These are phyloP conservation scores for Gobius niger DNA, from an alignment of 2,113 vertebrate species.

Conservation along the genomic window DNA sequence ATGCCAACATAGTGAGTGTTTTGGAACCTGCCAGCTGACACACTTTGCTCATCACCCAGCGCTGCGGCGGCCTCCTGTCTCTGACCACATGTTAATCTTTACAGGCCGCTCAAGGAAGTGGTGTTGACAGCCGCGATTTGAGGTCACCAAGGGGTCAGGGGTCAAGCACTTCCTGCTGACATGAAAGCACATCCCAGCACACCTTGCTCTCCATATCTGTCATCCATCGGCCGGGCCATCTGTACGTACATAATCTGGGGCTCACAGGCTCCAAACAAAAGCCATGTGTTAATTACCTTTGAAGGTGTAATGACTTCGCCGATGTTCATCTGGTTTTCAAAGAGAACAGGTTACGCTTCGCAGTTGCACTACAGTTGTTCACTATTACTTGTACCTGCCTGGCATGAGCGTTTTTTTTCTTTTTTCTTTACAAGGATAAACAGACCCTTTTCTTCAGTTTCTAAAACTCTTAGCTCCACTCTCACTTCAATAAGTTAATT, in stretches of 20 bases:
- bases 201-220: slow-evolving; percentile 76
- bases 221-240: slow-evolving; percentile 64
- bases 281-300: slow-evolving; percentile 82
- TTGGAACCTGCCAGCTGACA: slow-evolving; percentile 54
- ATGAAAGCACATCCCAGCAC: slow-evolving; percentile 77
- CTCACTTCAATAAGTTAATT: slow-evolving; percentile 53
- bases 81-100: slow-evolving; percentile 76
- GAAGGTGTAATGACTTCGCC: slow-evolving; percentile 78
- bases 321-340: slow-evolving; percentile 77
- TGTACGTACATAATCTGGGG: slow-evolving; percentile 77
- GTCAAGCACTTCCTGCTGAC: slow-evolving; percentile 78
- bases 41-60: slow-evolving; percentile 38
- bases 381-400: slow-evolving; percentile 52
- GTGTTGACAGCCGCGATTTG: slow-evolving; percentile 76
- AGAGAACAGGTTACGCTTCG: slow-evolving; percentile 69
- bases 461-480: slow-evolving; percentile 40
- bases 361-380: slow-evolving; percentile 62
- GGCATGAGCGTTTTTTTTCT: slow-evolving; percentile 10
- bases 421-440: slow-evolving; percentile 27
- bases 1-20: slow-evolving; percentile 42
- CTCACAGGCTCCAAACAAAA: slow-evolving; percentile 76
- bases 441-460: slow-evolving; percentile 13
- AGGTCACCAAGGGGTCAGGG: slow-evolving; percentile 70
- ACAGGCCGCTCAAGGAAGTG: slow-evolving; percentile 70
- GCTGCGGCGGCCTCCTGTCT: slow-evolving; percentile 44